Base-by-base conservation (phyloP, 1,140 invertebrate genomes). In the Pectinophora gossypiella region DNA sequence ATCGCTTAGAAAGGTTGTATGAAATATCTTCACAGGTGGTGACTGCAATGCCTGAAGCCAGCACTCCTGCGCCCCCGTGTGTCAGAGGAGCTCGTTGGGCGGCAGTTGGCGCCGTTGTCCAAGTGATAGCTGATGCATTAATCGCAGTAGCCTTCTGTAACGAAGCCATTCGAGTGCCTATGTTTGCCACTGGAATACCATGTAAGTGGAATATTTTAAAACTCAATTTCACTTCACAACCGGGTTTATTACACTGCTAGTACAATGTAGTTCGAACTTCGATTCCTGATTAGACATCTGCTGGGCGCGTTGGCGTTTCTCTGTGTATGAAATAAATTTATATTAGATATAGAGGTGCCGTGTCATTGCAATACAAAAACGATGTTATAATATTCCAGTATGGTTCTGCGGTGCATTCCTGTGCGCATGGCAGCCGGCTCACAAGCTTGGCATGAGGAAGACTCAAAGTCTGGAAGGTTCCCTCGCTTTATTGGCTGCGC, bases 31-130 rank as follows among this genome's bases (percentile, higher is more conserved):
- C n/a, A 2, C 44, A 88, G 87, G 87, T 88, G 36, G 85, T 89
- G 19, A 87, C 85, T 22, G 75, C 87, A 5, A 72, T 78, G 0
- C 87, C 85, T 6, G 85, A 87, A 55, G 73, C 85, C 0, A 82
- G 56, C 47, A 55, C 74, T 1, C 81, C 72, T 7, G 58, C 55
- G 2, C 72, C 73, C 0, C 82, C 72, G 1, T 69, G 71, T 50
- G 64, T 81, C 46, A 70, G 72, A 18, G 85, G 73, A 7, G 73
- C 73, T 5, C 65, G 68, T 15, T 78, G 64, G 76, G 62, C 85
- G 1, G 80, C 78, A 3, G 70, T 59, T 0, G 87, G 85, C 0
- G 84, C 80, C 0, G 18, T 62, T 0, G 46, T 76, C 0, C 79
- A 87, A 61, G 48, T 87, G 0, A 6, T 76, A 2, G 78, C 79